Evolutionary conservation across 2,888 invertebrate genomes (phyloP), one percentile per base, ranked within the genome.

Genomic region (Rotaria socialis): DNA sequence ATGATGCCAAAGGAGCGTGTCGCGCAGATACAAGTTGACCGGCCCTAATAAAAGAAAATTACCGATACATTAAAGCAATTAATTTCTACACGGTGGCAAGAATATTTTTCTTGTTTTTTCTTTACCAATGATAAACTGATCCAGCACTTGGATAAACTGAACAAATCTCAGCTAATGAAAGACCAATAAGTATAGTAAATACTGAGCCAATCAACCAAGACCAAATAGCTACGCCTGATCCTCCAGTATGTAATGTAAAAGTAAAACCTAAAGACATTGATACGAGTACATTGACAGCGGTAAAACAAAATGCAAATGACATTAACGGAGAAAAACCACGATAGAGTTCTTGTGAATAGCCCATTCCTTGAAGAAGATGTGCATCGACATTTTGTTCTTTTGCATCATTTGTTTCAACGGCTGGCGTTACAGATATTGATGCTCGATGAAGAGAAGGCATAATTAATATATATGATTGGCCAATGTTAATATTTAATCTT

Each of bases 121-220:
- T 4, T n/a, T 75, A 75, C 80, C 80, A 80, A 80, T 80, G 47
- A 47, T 80, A 80, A 47, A 80, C 80, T 1, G 47, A 80, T 47
- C 47, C 47, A 47, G 80, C 80, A 80, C 47, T 80, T 24, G 80
- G 80, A 80, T 80, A 80, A n/a, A 47, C 47, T 24, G 80, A 80
- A 47, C 43, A 43, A 22, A 80, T 80, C n/a, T 80, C 80, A 43
- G 80, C 80, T 47, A 80, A 22, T 24, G 80, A 80, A 2, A 80
- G 14, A 11, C 47, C 80, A 47, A 80, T 35, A 24, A 80, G 10
- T 4, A 80, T 47, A 43, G 80, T 80, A 80, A 80, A 80, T n/a
- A 80, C 2, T 1, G 80, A 43, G 22, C 47, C 80, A 47, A 80
- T 22, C 8, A 80, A 0, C 80, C 80, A 80, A 11, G 43, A 22